A percentile compares a stretch with the other conserved stretches of the same genome.
Evolutionary conservation across 2,797 vertebrate species (phyloP).

Genomic region (Chelmon rostratus): DNA sequence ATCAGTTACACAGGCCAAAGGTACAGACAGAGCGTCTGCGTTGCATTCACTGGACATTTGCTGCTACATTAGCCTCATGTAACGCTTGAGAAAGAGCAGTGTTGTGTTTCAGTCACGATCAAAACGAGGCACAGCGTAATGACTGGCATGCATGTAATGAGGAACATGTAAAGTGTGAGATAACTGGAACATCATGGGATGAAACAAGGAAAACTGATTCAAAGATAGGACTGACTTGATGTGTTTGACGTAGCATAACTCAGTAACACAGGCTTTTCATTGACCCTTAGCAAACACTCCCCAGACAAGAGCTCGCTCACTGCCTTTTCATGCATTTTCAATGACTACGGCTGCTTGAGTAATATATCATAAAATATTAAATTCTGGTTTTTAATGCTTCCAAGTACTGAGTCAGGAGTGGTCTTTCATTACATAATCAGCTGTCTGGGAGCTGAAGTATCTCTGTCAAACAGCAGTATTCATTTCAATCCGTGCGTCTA

Average conservation of each 20-base stretch:
- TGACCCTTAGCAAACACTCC: conserved; percentile 46
- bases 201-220: conserved; percentile 44
- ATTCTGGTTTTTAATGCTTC: conserved; percentile 64
- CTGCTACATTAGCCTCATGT: conserved; percentile 52
- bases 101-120: conserved; percentile 48
- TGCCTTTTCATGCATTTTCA: conserved; percentile 65
- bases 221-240: conserved; percentile 1
- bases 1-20: conserved; percentile 47
- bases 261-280: conserved; percentile 19
- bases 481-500: conserved; percentile 33
- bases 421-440: conserved; percentile 74
- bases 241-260: background rate
- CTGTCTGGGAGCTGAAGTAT: conserved; percentile 60
- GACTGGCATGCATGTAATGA: conserved; percentile 67
- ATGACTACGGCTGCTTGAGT: conserved; percentile 68
- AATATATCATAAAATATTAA: conserved; percentile 80
- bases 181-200: conserved; percentile 58
- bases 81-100: conserved; percentile 30
- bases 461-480: conserved; percentile 52
- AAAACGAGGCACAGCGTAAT: conserved; percentile 50
- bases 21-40: conserved; percentile 63
- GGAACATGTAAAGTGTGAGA: conserved; percentile 58
- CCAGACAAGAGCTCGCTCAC: conserved; percentile 45
- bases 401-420: conserved; percentile 58
- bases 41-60: conserved; percentile 61